Conservation (phyloP, 1,140 invertebrate genomes). For the Galendromus occidentalis region DNA sequence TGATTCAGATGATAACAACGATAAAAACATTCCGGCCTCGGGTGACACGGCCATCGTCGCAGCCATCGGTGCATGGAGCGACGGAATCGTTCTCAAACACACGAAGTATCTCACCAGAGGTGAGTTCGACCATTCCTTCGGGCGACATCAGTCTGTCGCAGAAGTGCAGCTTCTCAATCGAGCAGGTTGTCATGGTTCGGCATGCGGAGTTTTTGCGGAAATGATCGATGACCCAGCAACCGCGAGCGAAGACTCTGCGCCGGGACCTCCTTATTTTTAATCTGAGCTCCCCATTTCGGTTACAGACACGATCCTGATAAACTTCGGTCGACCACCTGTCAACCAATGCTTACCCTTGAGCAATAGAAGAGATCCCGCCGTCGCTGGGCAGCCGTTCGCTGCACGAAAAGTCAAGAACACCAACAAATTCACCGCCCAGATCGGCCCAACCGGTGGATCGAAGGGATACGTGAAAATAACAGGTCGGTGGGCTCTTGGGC, state of each 20-base stretch:
- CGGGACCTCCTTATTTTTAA: no score
- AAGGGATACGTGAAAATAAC: conserved; percentile 22
- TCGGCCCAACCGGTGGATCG: conserved; percentile 21
- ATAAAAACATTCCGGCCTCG: conserved; percentile 30
- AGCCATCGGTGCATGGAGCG: conserved; percentile 45
- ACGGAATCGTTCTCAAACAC: neutral
- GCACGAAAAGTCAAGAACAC: neutral
- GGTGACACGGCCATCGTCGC: conserved; percentile 56
- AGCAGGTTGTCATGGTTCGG: no score
- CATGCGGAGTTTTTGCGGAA: neutral
- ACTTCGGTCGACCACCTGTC: conserved; percentile 3
- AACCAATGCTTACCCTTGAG: conserved; percentile 2
- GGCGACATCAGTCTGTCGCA: no score
- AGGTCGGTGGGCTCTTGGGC: conserved; percentile 13
- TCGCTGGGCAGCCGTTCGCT: neutral
- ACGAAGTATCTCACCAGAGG: conserved; percentile 1
- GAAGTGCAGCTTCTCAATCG: no score
- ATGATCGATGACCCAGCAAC: neutral
- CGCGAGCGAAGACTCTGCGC: no score
- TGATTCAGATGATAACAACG: conserved; percentile 18
- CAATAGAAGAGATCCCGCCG: neutral
- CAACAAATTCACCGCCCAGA: conserved; percentile 21
- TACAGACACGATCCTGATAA: neutral
- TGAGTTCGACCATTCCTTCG: neutral
- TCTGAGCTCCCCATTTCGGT: neutral